These are phyloP conservation scores for Scaptomyza hsui DNA, from an alignment of 1,140 invertebrate genomes.

Conservation along the genomic window DNA sequence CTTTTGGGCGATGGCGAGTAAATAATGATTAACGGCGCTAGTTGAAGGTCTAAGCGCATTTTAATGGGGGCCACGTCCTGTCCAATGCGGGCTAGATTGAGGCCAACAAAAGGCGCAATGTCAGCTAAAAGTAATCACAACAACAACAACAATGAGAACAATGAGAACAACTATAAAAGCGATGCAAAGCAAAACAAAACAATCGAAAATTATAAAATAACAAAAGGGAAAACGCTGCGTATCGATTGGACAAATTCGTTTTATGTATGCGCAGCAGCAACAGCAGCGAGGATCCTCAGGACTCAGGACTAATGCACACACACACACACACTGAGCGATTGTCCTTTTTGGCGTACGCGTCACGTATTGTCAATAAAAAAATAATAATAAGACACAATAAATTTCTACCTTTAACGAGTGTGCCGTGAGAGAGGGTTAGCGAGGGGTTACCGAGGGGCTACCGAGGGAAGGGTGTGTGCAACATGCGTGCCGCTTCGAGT, in stretches of 20 bases:
- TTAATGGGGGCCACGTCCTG: slow-evolving; percentile 61
- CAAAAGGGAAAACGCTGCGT: slow-evolving; percentile 53
- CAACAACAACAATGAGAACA: slow-evolving; percentile 1
- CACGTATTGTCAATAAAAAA: slow-evolving; percentile 84
- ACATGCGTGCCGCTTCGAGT: slow-evolving; percentile 60
- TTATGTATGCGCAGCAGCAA: slow-evolving; percentile 56
- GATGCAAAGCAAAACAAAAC: slow-evolving; percentile 69
- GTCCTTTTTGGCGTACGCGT: slow-evolving; percentile 75
- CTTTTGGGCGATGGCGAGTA: slow-evolving; percentile 10
- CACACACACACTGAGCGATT: slow-evolving; percentile 27
- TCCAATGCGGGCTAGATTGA: slow-evolving; percentile 33
- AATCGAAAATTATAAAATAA: slow-evolving; percentile 83
- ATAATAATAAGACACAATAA: slow-evolving; percentile 84
- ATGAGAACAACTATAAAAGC: slow-evolving; percentile 34
- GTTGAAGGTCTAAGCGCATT: slow-evolving; percentile 69
- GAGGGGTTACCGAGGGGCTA: too few species aligned
- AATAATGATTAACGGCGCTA: slow-evolving; percentile 75
- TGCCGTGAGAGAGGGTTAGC: neutral
- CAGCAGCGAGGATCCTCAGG: slow-evolving; percentile 53
- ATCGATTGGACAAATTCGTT: slow-evolving; percentile 73
- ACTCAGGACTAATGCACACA: slow-evolving; percentile 8
- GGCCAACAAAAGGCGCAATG: slow-evolving; percentile 59
- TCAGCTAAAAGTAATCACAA: slow-evolving; percentile 49
- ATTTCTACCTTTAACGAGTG: slow-evolving; percentile 83
- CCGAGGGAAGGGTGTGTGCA: slow-evolving; percentile 18